These are phyloP conservation scores for Drosophila sp. DNA, from an alignment of 1,140 invertebrate genomes.

Conservation along the genomic window DNA sequence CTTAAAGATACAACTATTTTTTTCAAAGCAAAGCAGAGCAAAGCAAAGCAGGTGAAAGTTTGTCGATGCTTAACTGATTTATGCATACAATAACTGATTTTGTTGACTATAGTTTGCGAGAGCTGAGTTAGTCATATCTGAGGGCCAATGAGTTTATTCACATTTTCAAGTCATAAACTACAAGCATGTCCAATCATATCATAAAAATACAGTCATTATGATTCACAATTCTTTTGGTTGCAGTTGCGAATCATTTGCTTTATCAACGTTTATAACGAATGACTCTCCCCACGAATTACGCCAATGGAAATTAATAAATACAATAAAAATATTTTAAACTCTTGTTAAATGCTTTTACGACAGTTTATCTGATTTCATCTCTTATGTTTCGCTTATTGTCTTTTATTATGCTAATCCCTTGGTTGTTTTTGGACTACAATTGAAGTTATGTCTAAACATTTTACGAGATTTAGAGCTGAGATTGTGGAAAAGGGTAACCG, in stretches of 20 bases:
- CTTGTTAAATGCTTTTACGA: slow-evolving; percentile 32
- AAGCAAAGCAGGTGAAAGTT: slow-evolving; percentile 40
- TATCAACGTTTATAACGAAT: slow-evolving; percentile 32
- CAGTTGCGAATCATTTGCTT: slow-evolving; percentile 34
- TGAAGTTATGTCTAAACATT: slow-evolving; percentile 37
- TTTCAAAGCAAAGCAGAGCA: slow-evolving; percentile 11
- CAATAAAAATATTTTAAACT: slow-evolving; percentile 9
- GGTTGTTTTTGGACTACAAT: slow-evolving; percentile 51
- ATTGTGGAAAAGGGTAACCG: slow-evolving; percentile 5
- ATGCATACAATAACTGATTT: background rate
- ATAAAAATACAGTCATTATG: slow-evolving; percentile 24
- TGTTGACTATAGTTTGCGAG: background rate
- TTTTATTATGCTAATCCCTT: slow-evolving; percentile 22
- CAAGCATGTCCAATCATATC: slow-evolving; percentile 14
- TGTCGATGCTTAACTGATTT: background rate
- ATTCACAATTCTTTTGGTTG: slow-evolving; percentile 18
- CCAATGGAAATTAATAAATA: slow-evolving; percentile 8
- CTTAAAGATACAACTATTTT: slow-evolving; percentile 7
- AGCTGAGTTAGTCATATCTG: background rate
- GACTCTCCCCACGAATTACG: slow-evolving; percentile 16
- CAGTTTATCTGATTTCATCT: slow-evolving; percentile 34
- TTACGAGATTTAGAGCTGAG: background rate
- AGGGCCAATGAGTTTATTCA: slow-evolving; percentile 25
- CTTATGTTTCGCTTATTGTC: slow-evolving; percentile 45
- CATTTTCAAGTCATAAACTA: slow-evolving; percentile 27